Evolutionary conservation across 2,797 vertebrate species (phyloP).

Genomic region (Neomorphus geoffroyi): DNA sequence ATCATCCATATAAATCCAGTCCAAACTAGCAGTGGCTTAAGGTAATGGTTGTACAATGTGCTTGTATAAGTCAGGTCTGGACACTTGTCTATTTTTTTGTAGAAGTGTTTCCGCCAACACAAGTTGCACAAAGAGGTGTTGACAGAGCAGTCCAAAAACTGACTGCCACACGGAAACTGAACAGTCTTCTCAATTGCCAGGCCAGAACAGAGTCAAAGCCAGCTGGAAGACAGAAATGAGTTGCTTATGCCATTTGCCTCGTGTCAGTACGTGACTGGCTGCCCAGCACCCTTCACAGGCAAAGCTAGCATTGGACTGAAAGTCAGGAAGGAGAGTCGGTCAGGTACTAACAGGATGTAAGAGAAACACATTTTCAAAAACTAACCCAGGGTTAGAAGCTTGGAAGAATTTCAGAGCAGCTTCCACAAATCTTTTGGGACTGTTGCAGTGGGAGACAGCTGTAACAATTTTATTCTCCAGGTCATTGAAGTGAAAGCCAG

Average conservation of each 20-base stretch:
- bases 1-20: neutral
- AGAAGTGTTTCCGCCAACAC: neutral
- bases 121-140: neutral
- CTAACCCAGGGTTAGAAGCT: neutral
- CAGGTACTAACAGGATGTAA: neutral
- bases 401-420: neutral
- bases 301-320: neutral
- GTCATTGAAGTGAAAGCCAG: constrained; percentile 90
- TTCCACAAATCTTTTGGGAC: neutral
- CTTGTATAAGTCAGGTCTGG: neutral
- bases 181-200: neutral
- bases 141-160: neutral
- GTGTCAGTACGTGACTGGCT: neutral
- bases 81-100: neutral
- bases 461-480: constrained; percentile 69
- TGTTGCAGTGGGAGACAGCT: neutral
- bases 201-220: neutral
- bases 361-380: neutral
- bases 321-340: neutral
- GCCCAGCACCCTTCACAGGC: neutral
- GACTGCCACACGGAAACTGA: neutral
- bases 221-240: neutral
- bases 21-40: neutral
- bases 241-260: neutral
- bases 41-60: neutral